phyloP scores from a whole-genome alignment of 2,888 invertebrate genomes.

The Megamerina dolium region DNA sequence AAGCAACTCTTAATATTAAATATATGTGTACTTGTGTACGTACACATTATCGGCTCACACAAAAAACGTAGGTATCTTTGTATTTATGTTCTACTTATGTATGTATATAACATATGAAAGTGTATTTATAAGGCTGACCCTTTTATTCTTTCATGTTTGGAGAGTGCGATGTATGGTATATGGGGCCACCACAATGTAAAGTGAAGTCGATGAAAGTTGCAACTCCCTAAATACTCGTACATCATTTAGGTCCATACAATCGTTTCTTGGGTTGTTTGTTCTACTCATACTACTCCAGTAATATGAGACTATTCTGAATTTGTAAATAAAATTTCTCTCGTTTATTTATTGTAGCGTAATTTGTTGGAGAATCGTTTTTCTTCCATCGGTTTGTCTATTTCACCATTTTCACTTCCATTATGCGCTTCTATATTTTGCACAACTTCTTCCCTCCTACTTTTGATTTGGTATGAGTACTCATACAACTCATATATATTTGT shows the following conservation, averaged over 20 bases:
- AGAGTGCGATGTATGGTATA: neutral
- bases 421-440: neutral
- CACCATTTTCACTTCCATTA: neutral
- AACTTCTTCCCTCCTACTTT: too few relatives aligned
- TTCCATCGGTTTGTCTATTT: slow-evolving; percentile 27
- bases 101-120: too few relatives aligned
- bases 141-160: too few relatives aligned
- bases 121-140: too few relatives aligned
- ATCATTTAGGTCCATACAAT: slow-evolving; percentile 39
- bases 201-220: slow-evolving; percentile 45
- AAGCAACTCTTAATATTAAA: neutral
- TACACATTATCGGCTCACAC: neutral
- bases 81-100: too few relatives aligned
- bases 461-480: too few relatives aligned
- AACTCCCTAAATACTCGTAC: slow-evolving; percentile 46
- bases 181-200: slow-evolving; percentile 27
- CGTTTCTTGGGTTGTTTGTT: neutral
- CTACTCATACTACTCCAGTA: neutral
- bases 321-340: slow-evolving; percentile 5
- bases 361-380: slow-evolving; percentile 44
- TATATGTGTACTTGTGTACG: neutral
- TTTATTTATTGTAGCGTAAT: slow-evolving; percentile 42
- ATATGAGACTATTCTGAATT: neutral
- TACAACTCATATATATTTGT: neutral
- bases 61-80: too few relatives aligned